Evolutionary conservation across 1,140 invertebrate genomes (phyloP), one percentile per base, ranked within the genome.

Genomic region (Drosophila erecta): DNA sequence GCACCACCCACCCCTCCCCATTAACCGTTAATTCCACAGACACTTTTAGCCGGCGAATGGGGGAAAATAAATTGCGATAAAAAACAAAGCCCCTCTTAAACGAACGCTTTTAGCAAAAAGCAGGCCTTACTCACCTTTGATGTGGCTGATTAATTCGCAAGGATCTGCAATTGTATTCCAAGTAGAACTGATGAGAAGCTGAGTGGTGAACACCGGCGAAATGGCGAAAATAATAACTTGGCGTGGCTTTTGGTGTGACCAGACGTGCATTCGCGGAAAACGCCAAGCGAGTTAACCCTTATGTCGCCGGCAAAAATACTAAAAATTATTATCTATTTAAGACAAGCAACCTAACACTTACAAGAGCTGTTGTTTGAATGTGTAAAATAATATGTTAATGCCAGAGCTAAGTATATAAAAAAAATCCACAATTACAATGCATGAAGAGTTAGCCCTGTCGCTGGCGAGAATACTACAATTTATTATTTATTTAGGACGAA

Each of bases 181-280:
- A 30, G 5, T 49, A 49, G 47, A 50, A 33, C 27, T n/a, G 46
- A 55, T 27, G n/a, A 67, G 58, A 66, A 50, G 11, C 40, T 30
- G 20, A 57, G 37, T 43, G 27, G 33, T 41, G 50, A 35, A 65
- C 30, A 67, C 64, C 64, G 64, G 64, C 64, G 41, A 65, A 65
- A 30, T 30, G 40, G 56, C 61, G 57, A 60, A 60, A 64, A 64
- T 43, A 61, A 17, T 22, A 53, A 53, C 30, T 51, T 51, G 49
- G 49, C 30, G 49, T 51, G 49, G 49, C 15, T 44, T 44, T 46
- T 7, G 4, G 55, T 59, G 44, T 49, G 30, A n/a, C 57, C 57
- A 47, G 41, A n/a, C 10, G 24, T 7, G 8, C 1, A 1, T 0
- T 1, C n/a, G 3, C 10, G n/a, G 0, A 30, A 12, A 30, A 33